Conservation (phyloP, 2,113 vertebrate genomes). For the Oxyura jamaicensis region DNA sequence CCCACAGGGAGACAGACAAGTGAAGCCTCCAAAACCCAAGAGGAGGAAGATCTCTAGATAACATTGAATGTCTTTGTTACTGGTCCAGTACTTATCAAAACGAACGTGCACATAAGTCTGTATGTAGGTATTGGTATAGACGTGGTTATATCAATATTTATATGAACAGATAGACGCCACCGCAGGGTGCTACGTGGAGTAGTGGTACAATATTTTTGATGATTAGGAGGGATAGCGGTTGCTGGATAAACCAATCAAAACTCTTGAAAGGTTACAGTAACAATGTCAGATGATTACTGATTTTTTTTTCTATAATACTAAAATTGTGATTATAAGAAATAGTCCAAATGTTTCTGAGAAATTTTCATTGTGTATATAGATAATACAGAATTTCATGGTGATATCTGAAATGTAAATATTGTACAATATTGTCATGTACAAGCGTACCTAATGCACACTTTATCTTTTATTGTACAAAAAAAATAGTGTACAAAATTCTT, state of each 20-base stretch:
- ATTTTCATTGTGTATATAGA: conserved; percentile 99
- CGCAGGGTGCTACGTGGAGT: conserved; percentile 80
- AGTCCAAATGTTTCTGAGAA: conserved; percentile 99
- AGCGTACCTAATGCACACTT: conserved; percentile 99
- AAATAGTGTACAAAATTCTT: conserved; percentile 96
- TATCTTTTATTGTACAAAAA: conserved; percentile 99
- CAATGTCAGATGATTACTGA: conserved; percentile 89
- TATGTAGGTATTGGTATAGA: conserved; percentile 71
- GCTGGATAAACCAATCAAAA: conserved; percentile 86
- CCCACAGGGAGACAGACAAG: conserved; percentile 92
- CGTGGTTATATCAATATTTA: conserved; percentile 68
- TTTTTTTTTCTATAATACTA: conserved; percentile 95
- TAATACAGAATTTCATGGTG: conserved; percentile 97
- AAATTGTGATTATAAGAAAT: conserved; percentile 94
- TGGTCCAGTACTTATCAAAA: conserved; percentile 75
- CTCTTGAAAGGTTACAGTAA: conserved; percentile 80
- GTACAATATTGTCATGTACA: conserved; percentile 99
- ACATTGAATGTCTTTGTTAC: conserved; percentile 90
- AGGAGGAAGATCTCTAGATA: conserved; percentile 99
- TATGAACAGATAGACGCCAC: conserved; percentile 72
- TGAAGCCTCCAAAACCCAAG: conserved; percentile 97
- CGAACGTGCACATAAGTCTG: conserved; percentile 70
- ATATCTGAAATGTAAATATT: conserved; percentile 98
- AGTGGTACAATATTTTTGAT: conserved; percentile 77
- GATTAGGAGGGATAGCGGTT: conserved; percentile 78